Evolutionary conservation across 2,113 vertebrate species (phyloP).

Genomic region (Elachura formosa): DNA sequence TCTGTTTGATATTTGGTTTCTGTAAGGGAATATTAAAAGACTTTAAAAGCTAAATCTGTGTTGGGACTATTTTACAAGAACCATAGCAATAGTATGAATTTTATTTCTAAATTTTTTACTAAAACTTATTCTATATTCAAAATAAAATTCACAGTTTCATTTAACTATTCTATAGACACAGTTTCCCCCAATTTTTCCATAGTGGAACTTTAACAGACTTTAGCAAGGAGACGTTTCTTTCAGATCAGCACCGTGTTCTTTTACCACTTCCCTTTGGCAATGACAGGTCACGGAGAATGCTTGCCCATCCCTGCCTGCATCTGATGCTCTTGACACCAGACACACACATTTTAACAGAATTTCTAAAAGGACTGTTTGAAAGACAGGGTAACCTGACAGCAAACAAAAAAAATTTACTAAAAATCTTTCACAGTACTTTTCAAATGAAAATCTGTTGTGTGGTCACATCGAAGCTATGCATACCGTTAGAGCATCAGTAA

Average conservation of each 20-base stretch:
- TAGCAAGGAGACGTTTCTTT: neutral
- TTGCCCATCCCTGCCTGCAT: slow-evolving; percentile 18
- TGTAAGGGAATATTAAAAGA: neutral
- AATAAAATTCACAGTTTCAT: neutral
- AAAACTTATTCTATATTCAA: neutral
- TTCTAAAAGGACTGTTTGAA: slow-evolving; percentile 3
- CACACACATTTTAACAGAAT: slow-evolving; percentile 10
- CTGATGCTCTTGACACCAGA: slow-evolving; percentile 26
- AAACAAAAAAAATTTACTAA: slow-evolving; percentile 22
- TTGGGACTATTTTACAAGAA: neutral
- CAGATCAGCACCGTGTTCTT: neutral
- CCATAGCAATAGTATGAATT: accelerated
- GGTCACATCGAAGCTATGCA: neutral
- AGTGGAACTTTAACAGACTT: neutral
- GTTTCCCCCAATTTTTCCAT: neutral
- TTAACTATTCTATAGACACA: neutral
- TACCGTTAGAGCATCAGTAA: neutral
- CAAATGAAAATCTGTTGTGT: neutral
- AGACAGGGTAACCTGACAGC: slow-evolving; percentile 19
- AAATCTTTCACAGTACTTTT: slow-evolving; percentile 9
- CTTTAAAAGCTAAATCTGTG: neutral
- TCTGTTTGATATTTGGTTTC: neutral
- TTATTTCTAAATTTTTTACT: neutral
- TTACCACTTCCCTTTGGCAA: neutral
- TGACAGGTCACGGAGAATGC: slow-evolving; percentile 30